Base-by-base conservation (phyloP, 2,113 vertebrate genomes). In the Dolichotis patagonum region DNA sequence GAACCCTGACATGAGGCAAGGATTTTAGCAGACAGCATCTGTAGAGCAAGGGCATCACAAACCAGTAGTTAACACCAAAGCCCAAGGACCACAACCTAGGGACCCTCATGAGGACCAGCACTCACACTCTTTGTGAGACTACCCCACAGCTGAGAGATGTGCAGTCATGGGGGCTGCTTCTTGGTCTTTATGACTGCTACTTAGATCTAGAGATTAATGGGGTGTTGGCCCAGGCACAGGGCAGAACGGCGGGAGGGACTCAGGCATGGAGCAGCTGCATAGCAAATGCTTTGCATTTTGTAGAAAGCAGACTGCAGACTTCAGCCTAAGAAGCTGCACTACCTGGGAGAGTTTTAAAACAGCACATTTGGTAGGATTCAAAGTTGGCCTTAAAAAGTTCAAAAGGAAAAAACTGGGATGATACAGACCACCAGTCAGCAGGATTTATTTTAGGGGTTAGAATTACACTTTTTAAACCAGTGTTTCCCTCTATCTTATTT, bases 381-480 rank as follows among this genome's bases (percentile, higher is more conserved):
- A 82, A 73, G 19, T 54, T 56, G 78, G 13, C 28, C 85, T 92
- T 77, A 14, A 60, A 73, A 93, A 90, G 12, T 22, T 63, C 35
- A 65, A 46, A 13, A 73, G 12, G 14, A 87, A 88, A 69, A 43
- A 65, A 63, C 14, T 88, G 35, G 26, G 35, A 83, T 3, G 75
- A 46, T 73, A 60, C 1, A 56, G 11, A 75, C 26, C 3, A 90
- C 49, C 78, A 60, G 17, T 77, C 30, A 71, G 38, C 14, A n/a
- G 6, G 26, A 73, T 71, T 88, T 88, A 89, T 81, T 85, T 89
- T 43, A 46, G 63, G 56, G 54, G 52, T 80, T 71, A 52, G 20
- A 56, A 85, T 95, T 88, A 71, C 58, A 88, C n/a, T 91, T 89
- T 83, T 78, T 2, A 28, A 38, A 90, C 43, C 56, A 75, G 43